phyloP scores from a whole-genome alignment of 2,888 invertebrate genomes.

The Tribolium freemani region DNA sequence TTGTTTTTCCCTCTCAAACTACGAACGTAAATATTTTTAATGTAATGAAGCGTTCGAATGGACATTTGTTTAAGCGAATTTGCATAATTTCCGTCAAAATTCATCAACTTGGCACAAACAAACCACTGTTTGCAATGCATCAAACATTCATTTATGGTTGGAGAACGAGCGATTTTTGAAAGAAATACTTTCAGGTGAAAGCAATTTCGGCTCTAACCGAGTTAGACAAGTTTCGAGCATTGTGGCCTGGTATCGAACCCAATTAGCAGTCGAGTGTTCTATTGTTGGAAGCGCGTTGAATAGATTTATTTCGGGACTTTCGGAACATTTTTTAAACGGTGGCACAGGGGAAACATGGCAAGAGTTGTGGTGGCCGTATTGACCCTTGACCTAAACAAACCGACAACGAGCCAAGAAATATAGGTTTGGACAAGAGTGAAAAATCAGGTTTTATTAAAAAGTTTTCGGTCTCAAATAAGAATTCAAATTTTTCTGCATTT shows the following conservation, averaged over 20 bases:
- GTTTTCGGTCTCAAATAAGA: too few species aligned
- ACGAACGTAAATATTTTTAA: neutral
- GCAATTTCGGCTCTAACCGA: neutral
- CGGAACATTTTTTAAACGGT: neutral
- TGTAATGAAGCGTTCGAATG: neutral
- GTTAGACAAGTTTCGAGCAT: neutral
- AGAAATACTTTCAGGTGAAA: neutral
- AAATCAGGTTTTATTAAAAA: too few species aligned
- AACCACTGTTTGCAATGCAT: neutral
- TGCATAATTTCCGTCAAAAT: neutral
- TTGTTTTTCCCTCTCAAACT: neutral
- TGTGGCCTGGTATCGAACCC: neutral
- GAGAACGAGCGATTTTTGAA: neutral
- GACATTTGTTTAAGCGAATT: neutral
- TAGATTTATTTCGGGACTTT: neutral
- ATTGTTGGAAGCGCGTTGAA: neutral
- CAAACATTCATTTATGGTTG: neutral
- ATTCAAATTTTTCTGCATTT: too few species aligned
- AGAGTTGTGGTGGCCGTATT: neutral
- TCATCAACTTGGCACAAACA: neutral
- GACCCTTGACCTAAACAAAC: neutral
- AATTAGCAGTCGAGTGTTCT: neutral
- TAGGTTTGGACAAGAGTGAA: too few species aligned
- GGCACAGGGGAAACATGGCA: neutral
- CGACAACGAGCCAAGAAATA: neutral